A percentile compares a stretch with the other conserved stretches of the same genome.
These are phyloP conservation scores for Oncorhynchus mykiss DNA, from an alignment of 2,113 vertebrate species.

Conservation along the genomic window DNA sequence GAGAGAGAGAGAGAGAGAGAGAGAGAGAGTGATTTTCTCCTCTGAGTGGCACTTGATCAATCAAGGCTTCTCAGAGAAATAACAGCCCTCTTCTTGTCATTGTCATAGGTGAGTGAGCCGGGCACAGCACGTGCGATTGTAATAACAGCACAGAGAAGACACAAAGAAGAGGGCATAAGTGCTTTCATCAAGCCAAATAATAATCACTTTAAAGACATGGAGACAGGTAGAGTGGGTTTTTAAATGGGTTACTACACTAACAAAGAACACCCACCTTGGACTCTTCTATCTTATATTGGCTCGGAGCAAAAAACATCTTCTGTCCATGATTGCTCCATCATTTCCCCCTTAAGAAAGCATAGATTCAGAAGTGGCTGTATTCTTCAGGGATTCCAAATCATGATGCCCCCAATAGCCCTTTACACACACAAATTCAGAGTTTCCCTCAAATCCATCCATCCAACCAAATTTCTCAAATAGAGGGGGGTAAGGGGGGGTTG, in stretches of 20 bases:
- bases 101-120: background rate
- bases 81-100: background rate
- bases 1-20: too few species aligned
- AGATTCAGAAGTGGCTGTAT: too few species aligned
- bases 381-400: too few species aligned
- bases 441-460: too few species aligned
- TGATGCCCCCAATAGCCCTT: too few species aligned
- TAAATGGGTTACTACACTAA: too few species aligned
- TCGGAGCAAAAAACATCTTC: too few species aligned
- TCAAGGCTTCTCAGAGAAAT: background rate
- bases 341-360: too few species aligned
- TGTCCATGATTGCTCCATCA: too few species aligned
- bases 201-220: background rate
- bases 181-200: background rate
- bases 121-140: background rate
- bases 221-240: background rate
- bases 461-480: background rate
- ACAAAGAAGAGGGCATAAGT: background rate
- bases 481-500: constrained; percentile 9
- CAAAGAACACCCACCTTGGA: too few species aligned
- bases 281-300: too few species aligned
- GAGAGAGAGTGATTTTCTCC: background rate
- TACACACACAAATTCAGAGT: too few species aligned
- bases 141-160: background rate
- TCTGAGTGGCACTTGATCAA: background rate